Evolutionary conservation across 2,888 invertebrate genomes (phyloP).

Genomic region (Drosophila limbata): DNA sequence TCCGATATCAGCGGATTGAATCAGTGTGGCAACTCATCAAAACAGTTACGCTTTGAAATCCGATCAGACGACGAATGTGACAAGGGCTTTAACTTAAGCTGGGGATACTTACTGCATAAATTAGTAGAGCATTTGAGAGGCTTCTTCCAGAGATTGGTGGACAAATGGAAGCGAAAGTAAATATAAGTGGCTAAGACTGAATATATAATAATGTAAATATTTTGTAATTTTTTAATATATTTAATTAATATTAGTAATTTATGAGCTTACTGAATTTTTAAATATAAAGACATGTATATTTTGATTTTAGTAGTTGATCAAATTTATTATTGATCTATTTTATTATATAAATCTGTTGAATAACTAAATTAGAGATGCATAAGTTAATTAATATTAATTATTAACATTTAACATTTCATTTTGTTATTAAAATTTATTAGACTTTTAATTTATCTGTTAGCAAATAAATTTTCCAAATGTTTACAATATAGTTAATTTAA

Average conservation of each 20-base stretch:
- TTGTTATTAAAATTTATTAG: neutral
- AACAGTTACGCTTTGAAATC: neutral
- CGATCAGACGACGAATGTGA: slow-evolving; percentile 1
- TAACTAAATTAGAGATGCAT: neutral
- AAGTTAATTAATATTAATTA: too few relatives aligned
- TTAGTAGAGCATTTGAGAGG: slow-evolving; percentile 9
- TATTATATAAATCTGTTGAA: neutral
- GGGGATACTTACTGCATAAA: slow-evolving; percentile 16
- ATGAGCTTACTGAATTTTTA: too few relatives aligned
- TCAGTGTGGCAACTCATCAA: neutral
- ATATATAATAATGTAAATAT: too few relatives aligned
- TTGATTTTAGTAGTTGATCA: neutral
- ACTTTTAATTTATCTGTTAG: neutral
- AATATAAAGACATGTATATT: neutral
- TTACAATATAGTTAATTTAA: neutral
- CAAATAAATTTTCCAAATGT: neutral
- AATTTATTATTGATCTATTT: too few relatives aligned
- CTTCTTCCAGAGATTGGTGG: neutral
- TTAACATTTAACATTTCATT: neutral
- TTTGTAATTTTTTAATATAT: too few relatives aligned
- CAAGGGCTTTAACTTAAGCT: slow-evolving; percentile 5
- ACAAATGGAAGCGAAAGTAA: slow-evolving; percentile 3
- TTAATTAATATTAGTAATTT: too few relatives aligned
- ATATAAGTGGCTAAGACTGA: neutral
- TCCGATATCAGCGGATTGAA: slow-evolving; percentile 18